phyloP scores from a whole-genome alignment of 2,113 vertebrate genomes.

The Hippocampus abdominalis region DNA sequence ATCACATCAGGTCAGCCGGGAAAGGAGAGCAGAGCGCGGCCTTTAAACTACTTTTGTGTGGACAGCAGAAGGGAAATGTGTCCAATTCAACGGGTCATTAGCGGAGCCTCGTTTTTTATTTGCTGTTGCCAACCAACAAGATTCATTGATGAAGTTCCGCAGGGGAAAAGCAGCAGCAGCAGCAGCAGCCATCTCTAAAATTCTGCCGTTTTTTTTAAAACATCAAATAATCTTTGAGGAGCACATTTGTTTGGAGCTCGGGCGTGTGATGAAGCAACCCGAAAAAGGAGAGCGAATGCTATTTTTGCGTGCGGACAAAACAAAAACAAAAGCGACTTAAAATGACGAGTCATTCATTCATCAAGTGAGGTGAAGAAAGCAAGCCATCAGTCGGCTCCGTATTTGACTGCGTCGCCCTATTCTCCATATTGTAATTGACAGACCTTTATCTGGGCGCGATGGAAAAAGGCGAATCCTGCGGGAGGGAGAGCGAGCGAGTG shows the following conservation, averaged over 20 bases:
- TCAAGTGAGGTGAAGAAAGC: conserved; percentile 7
- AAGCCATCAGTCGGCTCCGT: conserved; percentile 26
- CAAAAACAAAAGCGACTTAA: not conserved
- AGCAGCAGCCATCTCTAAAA: conserved; percentile 1
- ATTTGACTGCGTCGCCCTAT: conserved; percentile 39
- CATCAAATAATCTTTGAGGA: not conserved
- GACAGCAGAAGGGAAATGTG: not conserved
- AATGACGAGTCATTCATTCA: conserved; percentile 30
- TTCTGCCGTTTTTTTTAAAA: conserved; percentile 10
- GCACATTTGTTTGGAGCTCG: not conserved
- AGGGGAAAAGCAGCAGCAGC: not conserved
- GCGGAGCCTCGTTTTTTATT: not conserved
- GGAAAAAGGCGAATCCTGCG: conserved; percentile 32
- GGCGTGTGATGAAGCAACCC: not conserved
- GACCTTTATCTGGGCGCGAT: conserved; percentile 48
- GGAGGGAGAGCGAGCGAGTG: conserved; percentile 28
- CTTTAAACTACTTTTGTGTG: conserved; percentile 7
- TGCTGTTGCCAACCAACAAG: not conserved
- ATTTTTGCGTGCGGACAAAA: conserved; percentile 3
- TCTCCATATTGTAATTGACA: conserved; percentile 47
- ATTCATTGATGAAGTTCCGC: not conserved
- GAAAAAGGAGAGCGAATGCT: not conserved
- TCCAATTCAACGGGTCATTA: conserved; percentile 3
- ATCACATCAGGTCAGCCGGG: not conserved
- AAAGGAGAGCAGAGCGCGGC: not conserved